Base-by-base conservation (phyloP, 64 coral and sea anemone genomes). In the Pocillopora verrucosa region DNA sequence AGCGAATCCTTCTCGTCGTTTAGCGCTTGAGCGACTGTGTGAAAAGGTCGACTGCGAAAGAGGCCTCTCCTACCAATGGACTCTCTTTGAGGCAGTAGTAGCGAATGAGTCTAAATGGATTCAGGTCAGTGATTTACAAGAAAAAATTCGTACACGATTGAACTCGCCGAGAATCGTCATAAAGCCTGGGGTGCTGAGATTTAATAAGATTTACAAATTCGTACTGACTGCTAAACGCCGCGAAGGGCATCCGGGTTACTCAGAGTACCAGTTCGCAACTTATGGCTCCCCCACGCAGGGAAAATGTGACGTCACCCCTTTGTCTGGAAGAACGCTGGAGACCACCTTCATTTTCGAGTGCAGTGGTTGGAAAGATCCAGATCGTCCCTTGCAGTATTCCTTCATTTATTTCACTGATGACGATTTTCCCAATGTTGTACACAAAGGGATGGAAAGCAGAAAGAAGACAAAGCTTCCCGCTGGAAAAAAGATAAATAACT, bases 351-450 rank as follows among this genome's bases (percentile, higher is more conserved):
- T 5, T 36, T 90, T 90, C 34, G 60, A 1, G 2, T 90, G 89
- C n/a, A n/a, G 45, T 73, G 59, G 73, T 0, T 90, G 89, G 89
- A 13, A 58, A 20, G 89, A 90, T 75, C 24, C 58, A 9, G 89
- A 90, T 62, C 25, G 59, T 25, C 89, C 78, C 36, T 36, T 90
- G 37, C 64, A 51, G 51, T 90, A 83, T 58, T 26, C 64, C n/a
- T 83, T 83, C 58, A 34, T 36, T 34, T 90, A 90, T 59, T 57
- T 90, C 61, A 77, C 24, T 11, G 51, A 77, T 13, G 35, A 16
- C 10, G 58, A 63, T 75, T 20, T 61, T 63, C 13, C 62, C 5
- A 76, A 88, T 38, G 83, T 86, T 11, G 83, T 86, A 0, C 58
- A 86, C 19, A 86, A 72, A 56, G 83, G 83, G 14, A 11, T 67